phyloP scores from a whole-genome alignment of 53 echinoderm and acorn worm species.

The Holothuria leucospilota region DNA sequence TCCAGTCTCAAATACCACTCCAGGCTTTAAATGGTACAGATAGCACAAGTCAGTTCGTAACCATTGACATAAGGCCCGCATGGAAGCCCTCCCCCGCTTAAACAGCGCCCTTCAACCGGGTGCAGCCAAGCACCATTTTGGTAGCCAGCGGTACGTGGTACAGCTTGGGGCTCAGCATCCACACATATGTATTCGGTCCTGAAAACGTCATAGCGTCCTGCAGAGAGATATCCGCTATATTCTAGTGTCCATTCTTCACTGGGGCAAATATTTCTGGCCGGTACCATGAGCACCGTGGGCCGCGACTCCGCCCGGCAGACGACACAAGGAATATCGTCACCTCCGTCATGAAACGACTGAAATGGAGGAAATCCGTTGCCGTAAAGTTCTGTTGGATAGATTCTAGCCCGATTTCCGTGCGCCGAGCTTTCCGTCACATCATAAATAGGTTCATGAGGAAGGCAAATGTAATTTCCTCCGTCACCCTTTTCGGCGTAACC shows the following conservation, averaged over 20 bases:
- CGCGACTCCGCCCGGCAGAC: slow-evolving; percentile 12
- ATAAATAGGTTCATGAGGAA: slow-evolving; percentile 21
- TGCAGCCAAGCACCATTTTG: slow-evolving; percentile 46
- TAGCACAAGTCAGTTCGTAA: background rate
- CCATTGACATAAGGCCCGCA: slow-evolving; percentile 50
- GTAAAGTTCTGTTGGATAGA: background rate
- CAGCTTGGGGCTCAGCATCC: slow-evolving; percentile 24
- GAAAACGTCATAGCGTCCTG: slow-evolving; percentile 7
- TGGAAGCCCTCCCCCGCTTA: slow-evolving; percentile 30
- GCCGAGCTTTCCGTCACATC: background rate
- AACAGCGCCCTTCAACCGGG: slow-evolving; percentile 37
- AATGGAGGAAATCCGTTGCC: background rate
- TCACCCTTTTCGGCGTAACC: no score
- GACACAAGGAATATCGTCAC: slow-evolving; percentile 12
- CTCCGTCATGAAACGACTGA: background rate
- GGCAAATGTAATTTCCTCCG: background rate
- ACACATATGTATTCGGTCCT: slow-evolving; percentile 43
- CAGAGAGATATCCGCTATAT: slow-evolving; percentile 40
- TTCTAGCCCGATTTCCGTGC: background rate
- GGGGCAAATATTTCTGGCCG: slow-evolving; percentile 43
- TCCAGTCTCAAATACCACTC: no score
- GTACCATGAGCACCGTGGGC: slow-evolving; percentile 32
- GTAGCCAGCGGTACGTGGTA: slow-evolving; percentile 20
- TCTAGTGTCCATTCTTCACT: slow-evolving; percentile 31
- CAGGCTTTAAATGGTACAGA: no score